Evolutionary conservation across 2,113 vertebrate genomes (phyloP), one percentile per base, ranked within the genome.

Genomic region (Ophiodon elongatus): DNA sequence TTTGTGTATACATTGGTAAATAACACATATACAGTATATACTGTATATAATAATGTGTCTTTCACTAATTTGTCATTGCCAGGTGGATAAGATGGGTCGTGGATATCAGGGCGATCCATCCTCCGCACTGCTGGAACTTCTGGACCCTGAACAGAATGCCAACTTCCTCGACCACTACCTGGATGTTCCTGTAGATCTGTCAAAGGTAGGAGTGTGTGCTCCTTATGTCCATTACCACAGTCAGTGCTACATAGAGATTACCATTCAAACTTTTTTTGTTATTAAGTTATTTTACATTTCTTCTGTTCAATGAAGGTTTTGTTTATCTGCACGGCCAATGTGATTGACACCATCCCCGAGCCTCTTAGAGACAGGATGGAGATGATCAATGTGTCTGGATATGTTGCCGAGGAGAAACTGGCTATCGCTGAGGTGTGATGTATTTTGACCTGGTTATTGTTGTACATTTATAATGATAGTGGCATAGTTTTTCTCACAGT

Each of bases 71-170:
- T n/a, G 19, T 13, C 35, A 8, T 65, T 41, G 33, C 2, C 84
- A 99, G 98, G 98, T 99, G 77, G 98, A 99, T 93, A 99, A 99
- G 91, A 99, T 99, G 0, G 98, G 98, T n/a, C 96, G 98, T 56
- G 98, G 98, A 41, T 99, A 97, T 91, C 98, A 99, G 75, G 98
- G 98, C 0, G 98, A 99, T 91, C 98, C 98, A 0, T 99, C 98
- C 0, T 99, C 98, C 0, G 98, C 98, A 0, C 93, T 99, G 41
- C 94, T 99, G 1, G 98, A 99, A 86, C 95, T 99, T 3, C 82
- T 99, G 79, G 98, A 99, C 87, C 98, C 98, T 0, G 98, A 99
- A 85, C 98, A 99, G 95, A 99, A 99, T 0, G 95, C 97, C 9
- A 97, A 99, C 93, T 99, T 99, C 84, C 94, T 99, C 60, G 98